Base-by-base conservation (phyloP, 2,797 vertebrate genomes). In the Intellagama lesueurii region DNA sequence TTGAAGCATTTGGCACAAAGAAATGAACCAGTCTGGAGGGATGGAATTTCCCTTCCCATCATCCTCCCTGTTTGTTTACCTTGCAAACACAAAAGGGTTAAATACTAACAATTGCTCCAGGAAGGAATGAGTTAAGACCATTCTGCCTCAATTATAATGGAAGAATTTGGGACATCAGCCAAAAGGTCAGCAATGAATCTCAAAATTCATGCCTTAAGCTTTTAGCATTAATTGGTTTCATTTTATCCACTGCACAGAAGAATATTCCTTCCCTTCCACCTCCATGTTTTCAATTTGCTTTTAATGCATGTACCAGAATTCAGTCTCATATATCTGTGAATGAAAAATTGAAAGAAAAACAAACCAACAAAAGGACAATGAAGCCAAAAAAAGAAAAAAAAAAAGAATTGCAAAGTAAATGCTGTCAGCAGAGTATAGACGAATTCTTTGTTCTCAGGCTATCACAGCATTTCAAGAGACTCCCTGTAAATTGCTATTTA, bases 371-470 rank as follows among this genome's bases (percentile, higher is more conserved):
- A 56, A 44, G 26, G 73, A 49, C 11, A 91, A 92, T 32, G 1
- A 89, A 87, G 90, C 86, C 32, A 72, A 0, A 0, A 81, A 30
- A 85, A 80, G 14, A 52, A 47, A 91, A 92, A 91, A 3, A 52
- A 92, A 92, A 91, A 2, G 89, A 91, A 86, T 49, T 24, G 90
- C 77, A 83, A 90, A 92, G 91, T 87, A 89, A 92, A 93, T n/a
- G 81, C 86, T 86, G 87, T 86, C 86, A 86, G 79, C 4, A 40
- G 44, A 24, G 77, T 30, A 81, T 0, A 84, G 90, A 87, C 70
- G 44, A 92, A 91, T 86, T 88, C 89, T 94, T 92, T 94, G 92
- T 95, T 95, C 90, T 86, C 85, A 86, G 89, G 92, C 90, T 90
- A 83, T 86, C 88, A 0, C 7, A 3, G 26, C 76, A 9, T 75